A percentile compares a stretch with the other conserved stretches of the same genome.
phyloP scores from a whole-genome alignment of 2,797 vertebrate species.

The Synanceia verrucosa region DNA sequence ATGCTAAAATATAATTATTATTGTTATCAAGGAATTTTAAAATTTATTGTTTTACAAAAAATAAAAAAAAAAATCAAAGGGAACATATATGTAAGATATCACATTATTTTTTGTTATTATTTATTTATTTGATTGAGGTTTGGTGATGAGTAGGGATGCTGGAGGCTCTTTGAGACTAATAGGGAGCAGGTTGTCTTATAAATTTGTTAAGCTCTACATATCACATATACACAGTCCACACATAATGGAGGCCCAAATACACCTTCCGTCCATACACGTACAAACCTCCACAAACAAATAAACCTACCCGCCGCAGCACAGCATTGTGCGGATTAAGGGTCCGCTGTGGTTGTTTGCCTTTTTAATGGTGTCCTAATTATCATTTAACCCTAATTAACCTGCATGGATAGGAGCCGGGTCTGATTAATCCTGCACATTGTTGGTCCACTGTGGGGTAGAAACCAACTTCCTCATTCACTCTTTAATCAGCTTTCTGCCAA shows the following conservation, averaged over 20 bases:
- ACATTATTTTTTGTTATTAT: too few relatives aligned
- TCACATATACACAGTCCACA: constrained; percentile 1
- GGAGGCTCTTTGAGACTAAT: too few relatives aligned
- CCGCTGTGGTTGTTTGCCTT: constrained; percentile 76
- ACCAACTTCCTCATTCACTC: constrained; percentile 72
- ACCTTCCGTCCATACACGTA: constrained; percentile 5
- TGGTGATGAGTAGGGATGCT: too few relatives aligned
- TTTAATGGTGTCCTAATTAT: constrained; percentile 84
- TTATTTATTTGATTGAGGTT: too few relatives aligned
- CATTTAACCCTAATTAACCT: constrained; percentile 87
- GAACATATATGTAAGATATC: too few relatives aligned
- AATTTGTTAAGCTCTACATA: too few relatives aligned
- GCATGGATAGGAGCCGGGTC: constrained; percentile 73
- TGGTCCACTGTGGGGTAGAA: constrained; percentile 66
- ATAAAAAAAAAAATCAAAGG: too few relatives aligned
- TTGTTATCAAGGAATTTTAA: too few relatives aligned
- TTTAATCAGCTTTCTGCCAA: constrained; percentile 78
- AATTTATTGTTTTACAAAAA: too few relatives aligned
- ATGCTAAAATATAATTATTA: too few relatives aligned
- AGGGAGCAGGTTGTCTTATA: too few relatives aligned
- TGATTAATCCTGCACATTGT: constrained; percentile 80
- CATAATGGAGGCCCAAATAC: constrained; percentile 15
- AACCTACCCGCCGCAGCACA: constrained; percentile 39
- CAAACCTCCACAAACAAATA: constrained; percentile 51
- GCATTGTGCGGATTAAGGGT: constrained; percentile 70